Conservation (phyloP, 1,140 invertebrate genomes). For the Zaprionus kolodkinae region DNA sequence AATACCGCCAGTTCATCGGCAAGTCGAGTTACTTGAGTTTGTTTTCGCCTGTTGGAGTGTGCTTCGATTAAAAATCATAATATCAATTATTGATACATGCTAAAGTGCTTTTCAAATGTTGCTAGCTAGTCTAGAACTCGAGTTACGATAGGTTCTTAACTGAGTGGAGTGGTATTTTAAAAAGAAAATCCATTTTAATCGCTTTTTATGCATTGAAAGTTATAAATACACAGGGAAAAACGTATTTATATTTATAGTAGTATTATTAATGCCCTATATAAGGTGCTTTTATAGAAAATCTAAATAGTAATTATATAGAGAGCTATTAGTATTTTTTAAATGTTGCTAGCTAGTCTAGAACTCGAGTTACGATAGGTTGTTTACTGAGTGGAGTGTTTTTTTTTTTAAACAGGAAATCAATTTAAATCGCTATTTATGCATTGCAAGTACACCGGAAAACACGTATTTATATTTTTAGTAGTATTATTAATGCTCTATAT, state of each 20-base stretch:
- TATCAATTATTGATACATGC: not conserved
- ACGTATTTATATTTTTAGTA: too few relatives aligned
- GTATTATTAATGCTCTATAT: too few relatives aligned
- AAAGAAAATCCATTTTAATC: not conserved
- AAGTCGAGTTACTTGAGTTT: not conserved
- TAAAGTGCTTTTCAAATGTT: not conserved
- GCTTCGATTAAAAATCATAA: not conserved
- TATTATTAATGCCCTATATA: not conserved
- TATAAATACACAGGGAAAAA: not conserved
- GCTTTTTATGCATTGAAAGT: not conserved
- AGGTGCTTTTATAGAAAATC: not conserved
- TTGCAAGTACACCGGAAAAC: not conserved
- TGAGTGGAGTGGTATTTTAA: not conserved
- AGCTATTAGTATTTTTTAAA: not conserved
- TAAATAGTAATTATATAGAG: not conserved
- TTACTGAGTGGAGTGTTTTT: not conserved
- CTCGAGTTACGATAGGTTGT: not conserved
- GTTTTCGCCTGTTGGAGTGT: not conserved
- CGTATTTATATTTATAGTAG: too few relatives aligned
- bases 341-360: not conserved
- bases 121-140: not conserved
- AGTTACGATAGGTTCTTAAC: not conserved
- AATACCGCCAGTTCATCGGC: conserved; percentile 13
- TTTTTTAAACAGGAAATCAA: not conserved
- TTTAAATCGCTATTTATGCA: not conserved